Base-by-base conservation (phyloP, 1,140 invertebrate genomes). In the Zaprionus capensis region DNA sequence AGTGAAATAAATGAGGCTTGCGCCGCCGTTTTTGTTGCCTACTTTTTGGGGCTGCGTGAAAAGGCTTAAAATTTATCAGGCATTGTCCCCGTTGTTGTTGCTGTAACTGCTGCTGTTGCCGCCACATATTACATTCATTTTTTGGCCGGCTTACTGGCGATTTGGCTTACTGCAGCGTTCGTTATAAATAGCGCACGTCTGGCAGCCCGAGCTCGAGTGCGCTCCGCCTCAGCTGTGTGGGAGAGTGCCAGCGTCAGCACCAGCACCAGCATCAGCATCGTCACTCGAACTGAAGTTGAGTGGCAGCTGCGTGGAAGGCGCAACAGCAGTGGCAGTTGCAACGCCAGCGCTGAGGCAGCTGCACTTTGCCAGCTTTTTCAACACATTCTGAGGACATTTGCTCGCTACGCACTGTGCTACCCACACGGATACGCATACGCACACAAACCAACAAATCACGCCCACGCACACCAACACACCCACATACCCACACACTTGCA, bases 1-100 rank as follows among this genome's bases (percentile, higher is more conserved):
- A 82, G 73, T 78, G 64, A 86, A 86, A 82, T 87, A 86, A 86
- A 86, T 86, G 83, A 87, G 77, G 67, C 83, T 77, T 86, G 83
- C 46, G 64, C 67, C 46, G 22, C 38, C 46, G 22, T 68, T 69
- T 59, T 53, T 53, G 65, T 66, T 66, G 57, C 80, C 62, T 56
- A 51, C 80, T 71, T 69, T 76, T 68, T 28, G 38, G 73, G 58
- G 58, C 17, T 22, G 12, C 57, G n/a, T 6, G 58, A 77, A 80
- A 78, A 71, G 73, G 77, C 77, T 84, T 83, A 61, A 77, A 80
- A 81, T 77, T 80, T 53, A 71, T 64, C 53, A 64, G 36, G n/a
- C 62, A 67, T 49, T 17, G 46, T n/a, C 38, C 2, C 14, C 67
- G 61, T 71, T 70, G 7, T 31, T 31, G 28, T 7, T 31, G 31